Conservation (phyloP, 2,113 vertebrate genomes). For the Callopanchax toddi region DNA sequence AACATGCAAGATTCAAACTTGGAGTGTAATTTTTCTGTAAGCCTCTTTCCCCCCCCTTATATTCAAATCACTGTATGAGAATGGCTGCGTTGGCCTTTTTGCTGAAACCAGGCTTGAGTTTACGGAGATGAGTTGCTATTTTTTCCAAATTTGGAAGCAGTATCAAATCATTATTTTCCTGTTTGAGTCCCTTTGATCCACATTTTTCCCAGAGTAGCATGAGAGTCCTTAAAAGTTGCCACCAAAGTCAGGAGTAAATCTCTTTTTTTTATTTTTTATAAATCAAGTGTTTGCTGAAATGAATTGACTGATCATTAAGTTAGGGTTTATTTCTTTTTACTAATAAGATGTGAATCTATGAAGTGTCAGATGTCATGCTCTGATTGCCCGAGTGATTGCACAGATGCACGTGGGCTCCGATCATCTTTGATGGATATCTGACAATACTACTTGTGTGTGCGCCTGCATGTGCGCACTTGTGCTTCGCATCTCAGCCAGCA, state of each 20-base stretch:
- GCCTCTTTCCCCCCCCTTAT: conserved; percentile 22
- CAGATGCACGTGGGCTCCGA: conserved; percentile 28
- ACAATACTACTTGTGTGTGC: neutral
- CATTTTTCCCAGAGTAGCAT: neutral
- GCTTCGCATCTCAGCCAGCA: conserved; percentile 26
- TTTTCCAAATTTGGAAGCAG: conserved; percentile 13
- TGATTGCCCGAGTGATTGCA: conserved; percentile 16
- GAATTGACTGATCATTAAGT: neutral
- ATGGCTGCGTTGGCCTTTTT: conserved; percentile 21
- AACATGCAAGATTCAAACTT: conserved; percentile 27
- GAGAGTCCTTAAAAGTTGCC: neutral
- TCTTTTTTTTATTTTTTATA: neutral
- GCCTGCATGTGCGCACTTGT: conserved; percentile 8
- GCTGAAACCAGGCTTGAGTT: conserved; percentile 33
- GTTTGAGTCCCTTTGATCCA: conserved; percentile 12
- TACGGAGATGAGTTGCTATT: conserved; percentile 10
- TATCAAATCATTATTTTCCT: neutral
- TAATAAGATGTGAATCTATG: neutral
- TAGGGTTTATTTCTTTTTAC: conserved; percentile 6
- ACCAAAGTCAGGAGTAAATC: neutral
- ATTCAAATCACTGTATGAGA: conserved; percentile 27
- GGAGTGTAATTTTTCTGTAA: conserved; percentile 32
- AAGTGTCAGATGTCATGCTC: conserved; percentile 6
- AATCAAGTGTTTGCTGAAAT: no score
- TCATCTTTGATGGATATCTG: conserved; percentile 33